These are phyloP conservation scores for Philopedon plagiatum DNA, from an alignment of 2,888 invertebrate genomes.

Conservation along the genomic window DNA sequence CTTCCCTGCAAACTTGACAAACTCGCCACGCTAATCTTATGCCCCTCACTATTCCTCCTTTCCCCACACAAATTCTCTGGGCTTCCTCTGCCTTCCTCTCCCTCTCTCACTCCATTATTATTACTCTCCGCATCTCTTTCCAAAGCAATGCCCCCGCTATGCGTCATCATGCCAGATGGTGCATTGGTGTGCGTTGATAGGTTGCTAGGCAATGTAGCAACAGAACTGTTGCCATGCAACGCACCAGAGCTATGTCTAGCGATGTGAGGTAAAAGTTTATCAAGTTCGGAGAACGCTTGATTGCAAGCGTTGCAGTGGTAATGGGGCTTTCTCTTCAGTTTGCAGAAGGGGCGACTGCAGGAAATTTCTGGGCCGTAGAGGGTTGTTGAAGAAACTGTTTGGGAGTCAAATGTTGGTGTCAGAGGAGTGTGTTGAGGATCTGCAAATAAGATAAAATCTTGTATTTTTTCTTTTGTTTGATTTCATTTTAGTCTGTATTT, in stretches of 20 bases:
- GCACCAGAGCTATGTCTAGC: conserved; percentile 79
- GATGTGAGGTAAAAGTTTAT: conserved; percentile 78
- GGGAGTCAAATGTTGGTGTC: conserved; percentile 22
- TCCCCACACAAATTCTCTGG: conserved; percentile 36
- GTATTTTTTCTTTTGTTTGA: too few relatives aligned
- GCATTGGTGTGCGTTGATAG: neutral
- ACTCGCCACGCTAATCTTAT: conserved; percentile 67
- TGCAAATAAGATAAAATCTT: conserved; percentile 18
- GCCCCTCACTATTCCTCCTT: conserved; percentile 50
- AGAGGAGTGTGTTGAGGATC: conserved; percentile 26
- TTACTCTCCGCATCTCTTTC: conserved; percentile 26
- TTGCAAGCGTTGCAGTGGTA: conserved; percentile 87
- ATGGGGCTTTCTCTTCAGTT: conserved; percentile 83
- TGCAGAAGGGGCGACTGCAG: conserved; percentile 85
- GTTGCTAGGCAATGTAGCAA: neutral
- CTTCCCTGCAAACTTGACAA: conserved; percentile 66
- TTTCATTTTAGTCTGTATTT: too few relatives aligned
- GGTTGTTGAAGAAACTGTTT: conserved; percentile 58
- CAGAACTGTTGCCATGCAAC: conserved; percentile 63
- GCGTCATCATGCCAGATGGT: neutral
- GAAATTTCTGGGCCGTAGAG: conserved; percentile 77
- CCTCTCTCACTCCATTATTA: conserved; percentile 29
- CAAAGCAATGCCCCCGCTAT: neutral
- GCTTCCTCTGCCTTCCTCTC: neutral
- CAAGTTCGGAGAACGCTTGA: conserved; percentile 83